Base-by-base conservation (phyloP, 2,113 vertebrate species). In the Calidris pugnax region DNA sequence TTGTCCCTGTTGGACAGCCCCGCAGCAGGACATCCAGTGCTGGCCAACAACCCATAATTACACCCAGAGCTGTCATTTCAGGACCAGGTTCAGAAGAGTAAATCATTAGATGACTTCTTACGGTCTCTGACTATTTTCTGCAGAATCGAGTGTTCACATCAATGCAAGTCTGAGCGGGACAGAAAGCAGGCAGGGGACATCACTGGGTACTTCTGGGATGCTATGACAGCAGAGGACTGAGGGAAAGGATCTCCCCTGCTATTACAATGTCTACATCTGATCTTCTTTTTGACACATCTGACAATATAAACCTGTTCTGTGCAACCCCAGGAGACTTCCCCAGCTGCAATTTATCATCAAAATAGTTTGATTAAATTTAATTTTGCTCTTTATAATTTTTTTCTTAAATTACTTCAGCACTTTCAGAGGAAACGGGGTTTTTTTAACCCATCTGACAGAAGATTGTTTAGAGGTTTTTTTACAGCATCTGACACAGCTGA, bases 391-490 rank as follows among this genome's bases (percentile, higher is more conserved):
- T 73, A 47, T 83, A 66, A 50, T 55, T 85, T 77, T 83, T 87
- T 94, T 62, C 77, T 91, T 59, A 59, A 96, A 96, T 94, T 85
- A 91, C 57, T 20, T 87, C 56, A 62, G 60, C 35, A 59, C 22
- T 89, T 95, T 85, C 68, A 87, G 56, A 91, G 32, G 19, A 75
- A 85, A 85, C 19, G 17, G n/a, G 30, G 3, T 2, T 13, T 33
- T 96, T 92, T 89, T 71, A 94, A 90, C 85, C 82, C 73, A 85
- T 91, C 85, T 96, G 93, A 92, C 80, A 96, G 80, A 59, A 89
- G 85, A 97, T 95, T 95, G 79, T 96, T 96, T 92, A 85, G 84
- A 68, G 57, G 4, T 26, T 89, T 89, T 87, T 97, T 94, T 87
- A 93, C 63, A 78, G 41, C 51, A 90, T 95, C 85, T 95, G 91